phyloP scores from a whole-genome alignment of 35 echinoderm and acorn worm genomes.

The Antedon bifida region DNA sequence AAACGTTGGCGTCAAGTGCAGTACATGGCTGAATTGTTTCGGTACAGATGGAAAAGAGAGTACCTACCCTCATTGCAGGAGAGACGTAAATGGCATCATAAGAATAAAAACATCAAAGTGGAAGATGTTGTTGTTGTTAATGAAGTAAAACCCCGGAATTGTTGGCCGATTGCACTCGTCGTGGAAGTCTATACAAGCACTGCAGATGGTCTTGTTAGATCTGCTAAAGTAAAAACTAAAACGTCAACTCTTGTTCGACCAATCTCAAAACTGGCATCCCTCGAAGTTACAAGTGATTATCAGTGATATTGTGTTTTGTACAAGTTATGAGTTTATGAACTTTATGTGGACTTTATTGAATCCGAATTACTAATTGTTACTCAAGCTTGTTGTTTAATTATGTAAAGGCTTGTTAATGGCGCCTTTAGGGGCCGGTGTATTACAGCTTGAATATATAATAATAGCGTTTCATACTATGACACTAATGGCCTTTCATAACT shows the following conservation, averaged over 20 bases:
- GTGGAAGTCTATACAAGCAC: too few relatives aligned
- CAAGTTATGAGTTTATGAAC: too few relatives aligned
- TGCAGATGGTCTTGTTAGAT: neutral
- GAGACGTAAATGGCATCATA: slow-evolving; percentile 15
- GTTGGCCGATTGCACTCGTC: too few relatives aligned
- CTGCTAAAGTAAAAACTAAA: slow-evolving; percentile 12
- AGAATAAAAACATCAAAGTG: slow-evolving; percentile 10
- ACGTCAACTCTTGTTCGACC: slow-evolving; percentile 9
- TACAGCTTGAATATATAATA: too few relatives aligned
- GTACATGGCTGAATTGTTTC: slow-evolving; percentile 37
- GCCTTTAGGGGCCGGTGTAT: too few relatives aligned
- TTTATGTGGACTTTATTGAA: too few relatives aligned
- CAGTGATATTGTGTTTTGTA: too few relatives aligned
- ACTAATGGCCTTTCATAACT: too few relatives aligned
- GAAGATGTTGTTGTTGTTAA: slow-evolving; percentile 46
- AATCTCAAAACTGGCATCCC: slow-evolving; percentile 10
- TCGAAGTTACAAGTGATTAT: neutral
- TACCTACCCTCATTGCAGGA: slow-evolving; percentile 35
- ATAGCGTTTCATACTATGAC: too few relatives aligned
- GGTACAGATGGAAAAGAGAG: slow-evolving; percentile 35
- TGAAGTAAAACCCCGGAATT: slow-evolving; percentile 6
- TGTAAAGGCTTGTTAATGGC: too few relatives aligned
- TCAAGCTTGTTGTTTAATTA: too few relatives aligned
- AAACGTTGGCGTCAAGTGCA: slow-evolving; percentile 38
- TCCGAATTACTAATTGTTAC: too few relatives aligned